These are phyloP conservation scores for Crioceris asparagi DNA, from an alignment of 2,888 invertebrate species.

Conservation along the genomic window DNA sequence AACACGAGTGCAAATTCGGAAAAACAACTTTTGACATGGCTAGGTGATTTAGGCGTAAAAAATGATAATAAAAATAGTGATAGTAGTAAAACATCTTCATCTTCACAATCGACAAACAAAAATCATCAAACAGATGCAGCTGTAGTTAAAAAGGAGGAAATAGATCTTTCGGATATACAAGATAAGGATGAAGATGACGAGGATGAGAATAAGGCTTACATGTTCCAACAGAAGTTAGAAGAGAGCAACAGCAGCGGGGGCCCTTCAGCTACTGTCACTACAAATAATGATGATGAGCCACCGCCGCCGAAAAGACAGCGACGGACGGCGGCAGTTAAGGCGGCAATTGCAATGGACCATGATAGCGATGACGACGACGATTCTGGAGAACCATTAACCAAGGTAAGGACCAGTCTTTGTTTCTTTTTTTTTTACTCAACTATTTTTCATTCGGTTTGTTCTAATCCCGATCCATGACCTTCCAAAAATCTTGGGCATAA, in stretches of 20 bases:
- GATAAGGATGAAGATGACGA: constrained; percentile 15
- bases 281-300: constrained; percentile 15
- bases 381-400: constrained; percentile 26
- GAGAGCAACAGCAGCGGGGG: constrained; percentile 9
- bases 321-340: constrained; percentile 30
- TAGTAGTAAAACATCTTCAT: constrained; percentile 13
- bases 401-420: constrained; percentile 20
- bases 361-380: constrained; percentile 30
- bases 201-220: constrained; percentile 16
- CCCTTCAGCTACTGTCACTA: constrained; percentile 14
- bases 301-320: constrained; percentile 30
- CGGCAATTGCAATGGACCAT: constrained; percentile 24
- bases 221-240: constrained; percentile 17
- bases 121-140: constrained; percentile 13
- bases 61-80: too few relatives aligned
- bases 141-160: constrained; percentile 23
- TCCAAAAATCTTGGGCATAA: too few relatives aligned
- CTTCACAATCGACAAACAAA: constrained; percentile 12
- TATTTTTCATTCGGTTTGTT: too few relatives aligned
- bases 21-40: constrained; percentile 38
- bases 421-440: constrained; percentile 1
- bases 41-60: constrained; percentile 27
- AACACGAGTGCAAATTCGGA: constrained; percentile 57
- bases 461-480: too few relatives aligned
- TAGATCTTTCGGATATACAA: constrained; percentile 14